Conservation (phyloP, 2,888 invertebrate species). For the Lepidonotus clava region DNA sequence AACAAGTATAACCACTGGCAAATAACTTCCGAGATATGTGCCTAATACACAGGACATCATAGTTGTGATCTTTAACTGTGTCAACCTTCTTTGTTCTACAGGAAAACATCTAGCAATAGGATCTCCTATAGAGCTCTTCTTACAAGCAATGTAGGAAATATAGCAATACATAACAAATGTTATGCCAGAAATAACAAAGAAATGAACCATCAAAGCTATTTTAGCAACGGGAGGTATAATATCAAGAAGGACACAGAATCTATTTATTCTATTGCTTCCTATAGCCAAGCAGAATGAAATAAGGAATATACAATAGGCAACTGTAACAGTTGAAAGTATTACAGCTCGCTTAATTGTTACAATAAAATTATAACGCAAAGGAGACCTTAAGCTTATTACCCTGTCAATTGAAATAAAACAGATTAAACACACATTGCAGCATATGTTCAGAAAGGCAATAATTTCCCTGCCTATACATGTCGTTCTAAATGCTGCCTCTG, state of each 20-base stretch:
- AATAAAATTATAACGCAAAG: background rate
- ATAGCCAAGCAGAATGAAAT: background rate
- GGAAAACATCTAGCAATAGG: background rate
- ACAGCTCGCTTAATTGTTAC: background rate
- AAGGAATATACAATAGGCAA: background rate
- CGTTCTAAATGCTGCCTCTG: background rate
- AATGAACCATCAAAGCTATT: background rate
- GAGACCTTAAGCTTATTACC: background rate
- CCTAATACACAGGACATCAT: background rate
- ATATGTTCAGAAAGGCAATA: background rate
- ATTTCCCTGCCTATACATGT: background rate
- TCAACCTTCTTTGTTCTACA: background rate
- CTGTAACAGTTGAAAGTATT: background rate
- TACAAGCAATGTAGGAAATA: background rate
- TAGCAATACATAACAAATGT: constrained; percentile 9
- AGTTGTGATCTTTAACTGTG: background rate
- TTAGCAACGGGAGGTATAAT: background rate
- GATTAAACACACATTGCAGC: background rate
- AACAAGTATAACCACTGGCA: background rate
- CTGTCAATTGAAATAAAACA: background rate
- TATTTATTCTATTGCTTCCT: background rate
- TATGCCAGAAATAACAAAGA: background rate
- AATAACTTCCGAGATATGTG: background rate
- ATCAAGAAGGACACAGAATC: background rate
- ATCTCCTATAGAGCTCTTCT: background rate